These are phyloP conservation scores for Corythoichthys haematopterus DNA, from an alignment of 2,113 vertebrate genomes.

Conservation along the genomic window DNA sequence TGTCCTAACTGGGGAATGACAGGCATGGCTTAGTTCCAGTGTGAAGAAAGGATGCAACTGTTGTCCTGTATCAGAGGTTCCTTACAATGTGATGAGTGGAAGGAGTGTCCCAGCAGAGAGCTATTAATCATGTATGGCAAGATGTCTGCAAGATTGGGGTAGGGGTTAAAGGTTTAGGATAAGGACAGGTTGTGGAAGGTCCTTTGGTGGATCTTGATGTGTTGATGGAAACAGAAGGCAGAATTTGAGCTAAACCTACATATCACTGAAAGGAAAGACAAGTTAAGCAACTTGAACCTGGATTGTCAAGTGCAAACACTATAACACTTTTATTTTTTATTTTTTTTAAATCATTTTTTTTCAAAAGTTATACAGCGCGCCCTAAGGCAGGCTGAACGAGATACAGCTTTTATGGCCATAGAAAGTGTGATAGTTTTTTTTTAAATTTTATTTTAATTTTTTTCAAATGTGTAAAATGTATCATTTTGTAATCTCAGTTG, in stretches of 20 bases:
- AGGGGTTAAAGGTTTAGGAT: conserved; percentile 16
- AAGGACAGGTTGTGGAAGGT: conserved; percentile 41
- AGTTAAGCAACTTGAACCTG: not conserved
- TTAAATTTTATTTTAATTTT: not conserved
- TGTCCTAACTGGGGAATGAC: conserved; percentile 77
- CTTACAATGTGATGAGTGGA: conserved; percentile 77
- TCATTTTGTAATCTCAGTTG: too few relatives aligned
- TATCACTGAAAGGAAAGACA: conserved; percentile 4
- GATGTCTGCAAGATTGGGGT: conserved; percentile 29
- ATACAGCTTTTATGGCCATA: not conserved
- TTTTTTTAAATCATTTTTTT: too few relatives aligned
- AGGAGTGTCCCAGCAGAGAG: conserved; percentile 70
- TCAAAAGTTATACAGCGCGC: too few relatives aligned
- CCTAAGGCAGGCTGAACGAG: not conserved
- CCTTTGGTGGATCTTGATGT: conserved; percentile 54
- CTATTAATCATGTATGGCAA: conserved; percentile 75
- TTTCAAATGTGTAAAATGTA: too few relatives aligned
- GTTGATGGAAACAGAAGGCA: conserved; percentile 72
- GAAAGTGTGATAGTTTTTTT: not conserved
- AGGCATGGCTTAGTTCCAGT: conserved; percentile 73
- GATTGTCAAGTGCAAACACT: not conserved
- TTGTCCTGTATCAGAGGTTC: conserved; percentile 75
- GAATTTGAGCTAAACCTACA: conserved; percentile 57
- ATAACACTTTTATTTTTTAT: not conserved
- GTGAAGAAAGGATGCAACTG: conserved; percentile 80